phyloP scores from a whole-genome alignment of 2,113 vertebrate species.

The Phalacrocorax aristotelis region DNA sequence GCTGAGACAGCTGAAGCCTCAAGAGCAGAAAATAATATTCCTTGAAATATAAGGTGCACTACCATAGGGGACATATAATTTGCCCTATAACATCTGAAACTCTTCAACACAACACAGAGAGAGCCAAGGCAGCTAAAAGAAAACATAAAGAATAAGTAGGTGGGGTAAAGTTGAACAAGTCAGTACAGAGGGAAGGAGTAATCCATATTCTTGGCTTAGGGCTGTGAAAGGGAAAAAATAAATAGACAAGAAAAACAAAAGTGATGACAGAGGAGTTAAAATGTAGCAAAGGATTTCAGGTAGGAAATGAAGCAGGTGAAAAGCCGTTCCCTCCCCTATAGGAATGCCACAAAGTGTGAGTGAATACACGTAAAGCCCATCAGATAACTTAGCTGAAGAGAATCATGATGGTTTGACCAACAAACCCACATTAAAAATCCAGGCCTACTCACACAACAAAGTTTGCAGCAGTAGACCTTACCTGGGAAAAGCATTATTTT shows the following conservation, averaged over 20 bases:
- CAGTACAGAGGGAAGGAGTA: neutral
- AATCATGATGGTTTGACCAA: neutral
- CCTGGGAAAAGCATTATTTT: neutral
- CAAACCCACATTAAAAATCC: neutral
- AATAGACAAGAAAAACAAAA: neutral
- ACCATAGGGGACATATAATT: neutral
- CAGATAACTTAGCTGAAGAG: neutral
- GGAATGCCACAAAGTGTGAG: neutral
- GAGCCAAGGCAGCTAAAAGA: neutral
- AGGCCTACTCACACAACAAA: neutral
- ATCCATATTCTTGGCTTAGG: neutral
- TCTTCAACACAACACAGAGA: neutral
- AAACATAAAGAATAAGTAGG: neutral
- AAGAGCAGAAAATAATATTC: neutral
- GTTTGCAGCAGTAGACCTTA: neutral
- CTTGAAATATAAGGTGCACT: neutral
- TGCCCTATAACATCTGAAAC: neutral
- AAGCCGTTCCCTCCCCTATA: neutral
- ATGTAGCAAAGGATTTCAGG: neutral
- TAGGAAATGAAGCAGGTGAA: neutral
- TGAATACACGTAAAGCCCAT: accelerated
- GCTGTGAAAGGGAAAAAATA: neutral
- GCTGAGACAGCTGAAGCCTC: neutral
- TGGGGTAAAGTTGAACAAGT: neutral
- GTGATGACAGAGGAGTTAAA: neutral